Evolutionary conservation across 92 coral and sea anemone genomes (phyloP).

Genomic region (Ricordea florida): DNA sequence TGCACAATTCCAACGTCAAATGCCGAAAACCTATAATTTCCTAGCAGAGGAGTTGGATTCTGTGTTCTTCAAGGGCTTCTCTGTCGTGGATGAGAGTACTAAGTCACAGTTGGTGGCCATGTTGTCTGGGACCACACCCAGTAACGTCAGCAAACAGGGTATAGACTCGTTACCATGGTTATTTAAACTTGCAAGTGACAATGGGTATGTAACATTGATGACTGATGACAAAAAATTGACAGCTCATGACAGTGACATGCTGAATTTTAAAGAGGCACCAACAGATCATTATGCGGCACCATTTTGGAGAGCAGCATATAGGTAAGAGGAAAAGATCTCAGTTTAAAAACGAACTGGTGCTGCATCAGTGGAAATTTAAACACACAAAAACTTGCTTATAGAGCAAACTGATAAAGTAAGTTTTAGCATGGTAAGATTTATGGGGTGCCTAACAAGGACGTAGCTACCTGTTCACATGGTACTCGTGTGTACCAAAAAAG

Average conservation of each 20-base stretch:
- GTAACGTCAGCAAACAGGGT: slow-evolving; percentile 35
- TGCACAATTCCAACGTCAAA: slow-evolving; percentile 79
- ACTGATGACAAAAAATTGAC: slow-evolving; percentile 74
- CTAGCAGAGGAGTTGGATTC: slow-evolving; percentile 55
- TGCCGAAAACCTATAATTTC: slow-evolving; percentile 59
- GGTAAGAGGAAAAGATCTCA: slow-evolving; percentile 42
- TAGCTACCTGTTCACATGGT: no score
- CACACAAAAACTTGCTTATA: no score
- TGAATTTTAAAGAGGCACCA: slow-evolving; percentile 65
- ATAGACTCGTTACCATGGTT: slow-evolving; percentile 81
- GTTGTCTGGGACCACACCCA: slow-evolving; percentile 45
- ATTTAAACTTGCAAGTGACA: slow-evolving; percentile 69
- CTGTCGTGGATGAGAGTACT: slow-evolving; percentile 78
- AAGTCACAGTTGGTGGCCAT: slow-evolving; percentile 58
- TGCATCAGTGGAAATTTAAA: no score
- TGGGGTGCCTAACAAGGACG: no score
- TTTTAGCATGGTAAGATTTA: no score
- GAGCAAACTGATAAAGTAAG: no score
- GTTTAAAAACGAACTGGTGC: no score
- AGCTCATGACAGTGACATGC: slow-evolving; percentile 56
- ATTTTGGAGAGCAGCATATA: slow-evolving; percentile 78
- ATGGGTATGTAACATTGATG: slow-evolving; percentile 77
- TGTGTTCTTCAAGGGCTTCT: slow-evolving; percentile 56
- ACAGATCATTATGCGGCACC: slow-evolving; percentile 76
- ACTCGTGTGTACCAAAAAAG: no score